phyloP scores from a whole-genome alignment of 2,113 vertebrate species.

The Dolichotis patagonum region DNA sequence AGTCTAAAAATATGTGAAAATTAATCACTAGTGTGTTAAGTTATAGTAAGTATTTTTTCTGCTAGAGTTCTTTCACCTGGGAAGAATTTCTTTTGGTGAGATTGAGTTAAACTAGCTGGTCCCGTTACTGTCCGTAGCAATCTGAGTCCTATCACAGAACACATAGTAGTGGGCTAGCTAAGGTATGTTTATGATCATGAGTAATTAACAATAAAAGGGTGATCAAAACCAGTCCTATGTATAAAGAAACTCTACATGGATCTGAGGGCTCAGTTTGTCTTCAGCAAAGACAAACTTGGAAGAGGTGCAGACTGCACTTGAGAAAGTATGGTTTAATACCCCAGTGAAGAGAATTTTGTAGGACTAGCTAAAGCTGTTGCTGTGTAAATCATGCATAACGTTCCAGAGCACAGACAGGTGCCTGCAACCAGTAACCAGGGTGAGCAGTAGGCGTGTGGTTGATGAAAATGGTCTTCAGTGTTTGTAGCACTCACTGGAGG shows the following conservation, averaged over 20 bases:
- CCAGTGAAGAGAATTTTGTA: neutral
- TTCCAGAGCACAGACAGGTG: neutral
- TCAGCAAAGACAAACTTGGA: neutral
- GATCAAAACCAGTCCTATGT: neutral
- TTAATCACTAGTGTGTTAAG: neutral
- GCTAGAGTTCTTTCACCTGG: neutral
- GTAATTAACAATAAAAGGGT: neutral
- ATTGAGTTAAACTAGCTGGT: neutral
- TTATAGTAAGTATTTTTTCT: neutral
- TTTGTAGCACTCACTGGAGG: neutral
- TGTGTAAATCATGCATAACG: neutral
- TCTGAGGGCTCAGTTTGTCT: neutral
- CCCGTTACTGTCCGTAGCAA: neutral
- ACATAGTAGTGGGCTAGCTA: neutral
- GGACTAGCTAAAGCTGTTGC: neutral
- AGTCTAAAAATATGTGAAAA: neutral
- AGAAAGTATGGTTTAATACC: neutral
- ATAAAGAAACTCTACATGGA: neutral
- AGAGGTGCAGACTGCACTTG: neutral
- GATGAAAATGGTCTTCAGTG: neutral
- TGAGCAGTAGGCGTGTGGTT: neutral
- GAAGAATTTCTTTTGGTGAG: neutral
- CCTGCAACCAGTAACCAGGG: fast-evolving
- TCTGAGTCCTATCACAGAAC: neutral
- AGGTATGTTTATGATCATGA: neutral